Conservation (phyloP, 2,113 vertebrate genomes). For the Ageneiosus marmoratus region DNA sequence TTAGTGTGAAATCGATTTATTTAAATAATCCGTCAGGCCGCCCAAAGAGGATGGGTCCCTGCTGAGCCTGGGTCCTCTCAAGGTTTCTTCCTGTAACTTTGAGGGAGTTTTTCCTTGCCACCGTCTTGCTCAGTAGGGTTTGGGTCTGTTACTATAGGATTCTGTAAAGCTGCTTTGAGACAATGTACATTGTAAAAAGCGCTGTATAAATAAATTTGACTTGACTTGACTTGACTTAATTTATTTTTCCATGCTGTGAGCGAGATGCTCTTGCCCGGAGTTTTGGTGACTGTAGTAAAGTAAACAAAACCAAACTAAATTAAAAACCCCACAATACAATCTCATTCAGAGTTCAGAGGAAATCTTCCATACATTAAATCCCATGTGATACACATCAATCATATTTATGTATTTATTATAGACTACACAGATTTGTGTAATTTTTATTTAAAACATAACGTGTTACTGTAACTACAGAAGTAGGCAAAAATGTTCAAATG, state of each 20-base stretch:
- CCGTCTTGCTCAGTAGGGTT: too few relatives aligned
- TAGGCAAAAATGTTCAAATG: neutral
- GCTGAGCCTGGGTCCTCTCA: too few relatives aligned
- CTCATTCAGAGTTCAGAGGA: neutral
- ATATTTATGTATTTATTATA: neutral
- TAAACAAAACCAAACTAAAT: neutral
- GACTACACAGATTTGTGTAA: neutral
- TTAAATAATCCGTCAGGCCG: too few relatives aligned
- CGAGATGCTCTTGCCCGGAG: neutral
- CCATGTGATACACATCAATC: neutral
- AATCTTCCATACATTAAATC: neutral
- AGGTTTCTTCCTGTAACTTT: too few relatives aligned
- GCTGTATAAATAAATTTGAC: too few relatives aligned
- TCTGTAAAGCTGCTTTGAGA: too few relatives aligned
- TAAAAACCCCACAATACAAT: neutral
- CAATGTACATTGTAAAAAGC: too few relatives aligned
- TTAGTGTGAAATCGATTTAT: too few relatives aligned
- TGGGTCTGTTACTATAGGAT: too few relatives aligned
- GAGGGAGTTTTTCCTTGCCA: too few relatives aligned
- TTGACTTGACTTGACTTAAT: too few relatives aligned
- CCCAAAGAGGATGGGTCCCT: too few relatives aligned
- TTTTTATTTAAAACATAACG: neutral
- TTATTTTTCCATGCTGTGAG: neutral
- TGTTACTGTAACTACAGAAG: neutral
- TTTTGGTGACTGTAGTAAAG: neutral